Evolutionary conservation across 2,113 vertebrate genomes (phyloP), one percentile per base, ranked within the genome.

Genomic region (Aspidoscelis tigris): DNA sequence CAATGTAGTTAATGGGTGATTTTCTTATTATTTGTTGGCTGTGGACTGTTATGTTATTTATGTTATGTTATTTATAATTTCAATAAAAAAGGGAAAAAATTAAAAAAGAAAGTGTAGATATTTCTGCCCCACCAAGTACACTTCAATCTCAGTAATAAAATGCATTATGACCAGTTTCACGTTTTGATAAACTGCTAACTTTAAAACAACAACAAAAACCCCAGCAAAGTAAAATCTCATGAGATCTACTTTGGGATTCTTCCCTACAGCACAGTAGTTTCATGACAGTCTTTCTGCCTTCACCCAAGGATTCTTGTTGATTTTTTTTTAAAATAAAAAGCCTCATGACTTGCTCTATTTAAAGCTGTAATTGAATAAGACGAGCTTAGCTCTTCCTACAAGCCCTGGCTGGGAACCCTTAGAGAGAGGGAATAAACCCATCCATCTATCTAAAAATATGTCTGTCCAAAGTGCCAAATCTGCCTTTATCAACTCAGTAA

Each of bases 281-380:
- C 72, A 70, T n/a, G 18, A 86, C 18, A 8, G 18, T 33, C 12
- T 21, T 47, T 39, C 16, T 74, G 21, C 74, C 71, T 77, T 41
- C 66, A 82, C 43, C 47, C 80, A 65, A 0, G 11, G 41, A 5
- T 74, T 26, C 69, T 72, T 78, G 74, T 82, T 47, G 26, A 66
- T 16, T 61, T 61, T 61, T 14, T 18, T 16, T 61, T 61, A 50
- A 50, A 50, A 66, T 44, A 18, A 18, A 33, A 58, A n/a, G 7
- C 5, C 69, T 43, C 44, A 55, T 86, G 80, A 58, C 10, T 3
- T 78, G 69, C 75, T 53, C 76, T 82, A 78, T 78, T 82, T 82
- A 82, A 78, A 86, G 61, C 75, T n/a, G 24, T 78, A 82, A 82
- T 53, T 82, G 55, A 78, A 55, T 73, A 73, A 66, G 47, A 24